A percentile compares a stretch with the other conserved stretches of the same genome.
Evolutionary conservation across 2,797 vertebrate species (phyloP).

Genomic region (Pangasius mekongensis): DNA sequence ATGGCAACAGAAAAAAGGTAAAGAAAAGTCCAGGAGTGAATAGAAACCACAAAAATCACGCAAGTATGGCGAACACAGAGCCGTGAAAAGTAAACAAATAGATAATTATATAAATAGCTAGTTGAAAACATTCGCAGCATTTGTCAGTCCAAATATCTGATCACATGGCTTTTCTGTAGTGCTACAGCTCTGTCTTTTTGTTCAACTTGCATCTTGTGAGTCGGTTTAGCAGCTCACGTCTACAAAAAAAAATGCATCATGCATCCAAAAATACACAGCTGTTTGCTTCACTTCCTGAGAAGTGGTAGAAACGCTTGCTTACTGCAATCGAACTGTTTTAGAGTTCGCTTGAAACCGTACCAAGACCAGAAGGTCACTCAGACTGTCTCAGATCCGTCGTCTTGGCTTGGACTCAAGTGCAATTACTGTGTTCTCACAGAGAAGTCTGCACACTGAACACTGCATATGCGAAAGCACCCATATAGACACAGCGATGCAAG

Average conservation of each 20-base stretch:
- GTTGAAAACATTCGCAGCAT: background rate
- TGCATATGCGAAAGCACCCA: background rate
- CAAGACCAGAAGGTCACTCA: background rate
- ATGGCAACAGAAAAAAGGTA: no score
- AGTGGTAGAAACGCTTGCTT: background rate
- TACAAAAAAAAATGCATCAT: background rate
- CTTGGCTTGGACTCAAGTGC: conserved; percentile 1
- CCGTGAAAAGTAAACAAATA: background rate
- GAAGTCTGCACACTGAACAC: background rate
- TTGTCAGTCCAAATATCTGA: background rate
- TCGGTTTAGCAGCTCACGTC: background rate
- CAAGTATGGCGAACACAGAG: background rate
- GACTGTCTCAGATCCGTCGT: background rate
- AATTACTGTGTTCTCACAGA: background rate
- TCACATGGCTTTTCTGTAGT: background rate
- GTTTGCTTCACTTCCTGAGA: background rate
- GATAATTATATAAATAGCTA: background rate
- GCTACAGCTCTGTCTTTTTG: background rate
- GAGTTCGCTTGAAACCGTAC: background rate
- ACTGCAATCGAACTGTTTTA: background rate
- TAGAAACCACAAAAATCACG: no score
- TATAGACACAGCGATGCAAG: background rate
- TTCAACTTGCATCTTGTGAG: background rate
- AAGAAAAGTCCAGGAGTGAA: background rate
- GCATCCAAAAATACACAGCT: background rate